Base-by-base conservation (phyloP, 2,797 vertebrate species). In the Coregonus suidteri region DNA sequence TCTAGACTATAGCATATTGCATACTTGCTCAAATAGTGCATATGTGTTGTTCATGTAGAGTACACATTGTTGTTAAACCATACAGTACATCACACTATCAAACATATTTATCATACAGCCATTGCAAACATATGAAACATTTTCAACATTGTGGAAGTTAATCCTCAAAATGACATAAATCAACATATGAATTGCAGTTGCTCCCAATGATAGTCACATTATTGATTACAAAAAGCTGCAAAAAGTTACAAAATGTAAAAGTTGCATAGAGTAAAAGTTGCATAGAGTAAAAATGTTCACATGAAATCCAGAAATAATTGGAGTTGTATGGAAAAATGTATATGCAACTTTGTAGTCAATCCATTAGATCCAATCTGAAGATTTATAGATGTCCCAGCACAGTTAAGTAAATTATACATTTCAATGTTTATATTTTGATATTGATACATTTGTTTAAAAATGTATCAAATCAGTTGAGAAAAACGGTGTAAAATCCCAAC, bases 231-330 rank as follows among this genome's bases (percentile, higher is more conserved):
- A 54, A 13, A 20, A 73, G 53, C 56, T 59, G 71, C 71, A 73
- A 41, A 37, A 37, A 4, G 4, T 4, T 62, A 35, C 16, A 20
- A 59, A 35, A 62, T 41, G 41, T 35, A 25, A 65, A 34, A 65
- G 14, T 66, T 75, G 73, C 73, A 75, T 51, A 64, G 37, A 34
- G 41, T 35, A 25, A 65, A 34, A 51, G 14, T 66, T 75, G 73
- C 73, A 75, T 51, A 64, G 37, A 34, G 18, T 47, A 47, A 71
- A 73, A 37, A 37, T 35, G 25, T 9, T 51, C n/a, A 47, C 35
- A 51, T 37, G 2, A 16, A n/a, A n/a, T 34, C 54, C 16, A 56
- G 41, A 47, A 59, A 20, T n/a, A 41, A 41, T 41, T 7, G 56
- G 53, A 18, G 37, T n/a, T 59, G 18, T 25, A 25, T n/a, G 56